phyloP scores from a whole-genome alignment of 2,113 vertebrate species.

The Pteropus alecto region DNA sequence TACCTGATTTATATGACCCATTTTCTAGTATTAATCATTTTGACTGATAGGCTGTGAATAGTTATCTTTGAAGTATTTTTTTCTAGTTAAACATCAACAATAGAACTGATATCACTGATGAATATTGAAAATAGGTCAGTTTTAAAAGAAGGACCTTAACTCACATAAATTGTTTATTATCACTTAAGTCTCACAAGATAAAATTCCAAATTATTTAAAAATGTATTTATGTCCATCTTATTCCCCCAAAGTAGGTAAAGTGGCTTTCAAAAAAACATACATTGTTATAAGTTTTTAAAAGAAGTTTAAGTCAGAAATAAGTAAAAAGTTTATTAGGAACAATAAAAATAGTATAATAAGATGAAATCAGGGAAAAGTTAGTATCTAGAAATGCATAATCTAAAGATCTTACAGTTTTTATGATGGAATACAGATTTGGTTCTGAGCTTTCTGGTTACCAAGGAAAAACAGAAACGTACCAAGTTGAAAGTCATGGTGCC shows the following conservation, averaged over 20 bases:
- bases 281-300: neutral
- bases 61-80: neutral
- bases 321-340: neutral
- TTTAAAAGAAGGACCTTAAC: neutral
- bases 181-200: neutral
- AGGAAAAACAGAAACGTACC: neutral
- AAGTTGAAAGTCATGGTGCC: neutral
- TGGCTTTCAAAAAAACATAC: neutral
- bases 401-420: neutral
- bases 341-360: neutral
- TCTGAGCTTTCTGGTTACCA: neutral
- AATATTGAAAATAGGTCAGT: neutral
- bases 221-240: neutral
- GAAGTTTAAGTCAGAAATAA: neutral
- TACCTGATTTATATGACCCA: neutral
- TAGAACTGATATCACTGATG: neutral
- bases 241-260: neutral
- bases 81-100: neutral
- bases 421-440: neutral
- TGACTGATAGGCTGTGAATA: neutral
- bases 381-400: neutral
- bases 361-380: neutral
- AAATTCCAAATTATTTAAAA: slow-evolving; percentile 22
- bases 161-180: neutral
- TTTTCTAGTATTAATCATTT: neutral